These are phyloP conservation scores for Baccha elongata DNA, from an alignment of 2,888 invertebrate genomes.

Conservation along the genomic window DNA sequence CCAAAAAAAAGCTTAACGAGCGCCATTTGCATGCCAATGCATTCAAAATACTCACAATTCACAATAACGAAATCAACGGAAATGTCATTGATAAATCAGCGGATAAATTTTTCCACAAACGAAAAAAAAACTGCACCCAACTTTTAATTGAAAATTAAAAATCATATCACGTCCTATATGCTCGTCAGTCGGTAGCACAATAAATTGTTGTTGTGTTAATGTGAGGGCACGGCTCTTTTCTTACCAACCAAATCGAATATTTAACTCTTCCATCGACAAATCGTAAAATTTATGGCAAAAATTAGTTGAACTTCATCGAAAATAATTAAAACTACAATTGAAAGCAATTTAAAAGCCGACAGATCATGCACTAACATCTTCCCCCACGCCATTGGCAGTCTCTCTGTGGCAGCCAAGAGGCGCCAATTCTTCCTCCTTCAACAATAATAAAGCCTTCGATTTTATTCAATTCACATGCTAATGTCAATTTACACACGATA, in stretches of 20 bases:
- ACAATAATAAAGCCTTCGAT: conserved; percentile 31
- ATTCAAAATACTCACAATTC: conserved; percentile 15
- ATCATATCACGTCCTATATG: conserved; percentile 57
- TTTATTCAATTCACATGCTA: conserved; percentile 36
- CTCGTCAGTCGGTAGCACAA: too few relatives aligned
- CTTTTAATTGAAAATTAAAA: conserved; percentile 34
- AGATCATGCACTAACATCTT: conserved; percentile 3
- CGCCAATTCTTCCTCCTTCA: conserved; percentile 46
- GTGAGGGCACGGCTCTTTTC: conserved; percentile 46
- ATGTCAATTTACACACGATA: conserved; percentile 47
- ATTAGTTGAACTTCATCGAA: conserved; percentile 37
- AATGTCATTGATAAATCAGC: conserved; percentile 69
- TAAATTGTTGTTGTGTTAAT: not conserved
- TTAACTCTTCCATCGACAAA: conserved; percentile 2
- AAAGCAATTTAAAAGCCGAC: conserved; percentile 42
- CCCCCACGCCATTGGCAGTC: conserved; percentile 5
- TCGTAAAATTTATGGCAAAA: conserved; percentile 28
- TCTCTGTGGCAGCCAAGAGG: conserved; percentile 35
- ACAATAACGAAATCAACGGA: conserved; percentile 43
- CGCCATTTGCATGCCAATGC: conserved; percentile 57
- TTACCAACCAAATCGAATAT: not conserved
- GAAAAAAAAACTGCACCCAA: conserved; percentile 51
- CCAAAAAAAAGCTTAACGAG: conserved; percentile 22
- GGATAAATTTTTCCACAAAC: conserved; percentile 33
- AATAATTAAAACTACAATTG: conserved; percentile 67